Percentiles rank a stretch among this genome's conserved stretches.
Conservation (phyloP, 2,888 invertebrate genomes). For the Ditylenchus weischeri region DNA sequence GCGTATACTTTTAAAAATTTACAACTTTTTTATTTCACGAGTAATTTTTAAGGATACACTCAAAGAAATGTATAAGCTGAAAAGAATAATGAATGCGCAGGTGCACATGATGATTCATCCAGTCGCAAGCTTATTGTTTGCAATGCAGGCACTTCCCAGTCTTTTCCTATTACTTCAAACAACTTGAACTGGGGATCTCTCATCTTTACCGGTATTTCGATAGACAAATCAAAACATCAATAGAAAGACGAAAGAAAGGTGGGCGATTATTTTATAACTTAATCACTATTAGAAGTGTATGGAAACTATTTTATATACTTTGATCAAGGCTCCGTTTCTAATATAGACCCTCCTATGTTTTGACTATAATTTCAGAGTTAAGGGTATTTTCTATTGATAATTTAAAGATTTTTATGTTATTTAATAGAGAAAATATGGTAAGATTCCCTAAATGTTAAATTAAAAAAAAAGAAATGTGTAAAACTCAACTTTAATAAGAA, state of each 20-base stretch:
- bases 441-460: no score
- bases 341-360: no score
- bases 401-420: no score
- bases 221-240: neutral
- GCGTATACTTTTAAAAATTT: neutral
- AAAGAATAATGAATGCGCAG: neutral
- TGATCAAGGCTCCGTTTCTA: no score
- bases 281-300: no score
- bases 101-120: neutral
- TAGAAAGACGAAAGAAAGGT: constrained; percentile 9
- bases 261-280: no score
- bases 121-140: neutral
- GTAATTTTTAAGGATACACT: neutral
- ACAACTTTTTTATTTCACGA: neutral
- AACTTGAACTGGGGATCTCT: neutral
- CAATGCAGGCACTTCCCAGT: constrained; percentile 9
- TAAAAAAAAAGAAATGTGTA: no score
- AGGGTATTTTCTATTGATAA: no score
- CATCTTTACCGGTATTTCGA: neutral
- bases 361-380: no score
- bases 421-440: no score
- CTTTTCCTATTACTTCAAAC: neutral
- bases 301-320: no score
- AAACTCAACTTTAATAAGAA: no score
- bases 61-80: constrained; percentile 1